Base-by-base conservation (phyloP, 1,140 invertebrate species). In the Macrostomum lignano region DNA sequence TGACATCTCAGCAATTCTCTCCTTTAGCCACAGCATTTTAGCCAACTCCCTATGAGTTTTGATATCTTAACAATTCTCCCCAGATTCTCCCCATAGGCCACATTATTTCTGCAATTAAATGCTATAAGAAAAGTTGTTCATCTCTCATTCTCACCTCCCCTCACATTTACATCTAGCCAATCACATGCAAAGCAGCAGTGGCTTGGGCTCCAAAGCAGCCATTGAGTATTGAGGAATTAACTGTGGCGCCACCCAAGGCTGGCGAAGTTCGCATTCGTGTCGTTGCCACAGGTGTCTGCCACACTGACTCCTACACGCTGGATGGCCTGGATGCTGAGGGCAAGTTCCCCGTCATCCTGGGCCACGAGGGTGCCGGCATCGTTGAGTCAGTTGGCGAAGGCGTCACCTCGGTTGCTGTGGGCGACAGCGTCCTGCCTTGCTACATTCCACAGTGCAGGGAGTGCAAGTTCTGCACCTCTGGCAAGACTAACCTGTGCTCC, bases 361-460 rank as follows among this genome's bases (percentile, higher is more conserved):
- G 55, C 1, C 55, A 58, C 40, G 52, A 59, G 62, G 84, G 82
- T 11, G 74, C 69, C 39, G 86, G 84, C 15, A 70, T 93, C 45
- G 84, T 96, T 9, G 86, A 93, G 57, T 86, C 78, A 55, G 65
- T 93, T 36, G 86, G 86, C 1, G 69, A 74, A 57, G 76, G 73
- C n/a, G 84, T 94, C 0, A 76, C 71, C 4, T 67, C 69, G 31
- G 74, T 93, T 4, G n/a, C 31, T 21, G n/a, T 14, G 10, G 20
- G 86, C 39, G 88, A 98, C 57, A 75, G 88, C 61, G 88, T 98
- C 0, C 67, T 98, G 39, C 86, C 86, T 5, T 53, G 88, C 17
- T 96, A 93, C 46, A 73, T 86, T 40, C 86, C 88, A 2, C 84
- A 96, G 55, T 98, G 88, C 55, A 65, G 71, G 24, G 70, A 81